phyloP scores from a whole-genome alignment of 2,888 invertebrate species.

The Smittia sp. region DNA sequence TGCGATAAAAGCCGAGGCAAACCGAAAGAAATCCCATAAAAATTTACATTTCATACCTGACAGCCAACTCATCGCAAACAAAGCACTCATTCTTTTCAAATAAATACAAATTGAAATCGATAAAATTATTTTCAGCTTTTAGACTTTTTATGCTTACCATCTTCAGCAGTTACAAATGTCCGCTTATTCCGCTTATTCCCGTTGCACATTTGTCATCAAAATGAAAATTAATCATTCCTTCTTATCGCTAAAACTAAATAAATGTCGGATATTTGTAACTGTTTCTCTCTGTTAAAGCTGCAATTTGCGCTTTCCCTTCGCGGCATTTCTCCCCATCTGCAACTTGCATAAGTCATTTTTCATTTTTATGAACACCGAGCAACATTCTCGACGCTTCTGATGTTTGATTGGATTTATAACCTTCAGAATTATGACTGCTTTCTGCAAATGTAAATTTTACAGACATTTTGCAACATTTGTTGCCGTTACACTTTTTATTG shows the following conservation, averaged over 20 bases:
- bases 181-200: not conserved
- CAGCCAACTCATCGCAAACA: not conserved
- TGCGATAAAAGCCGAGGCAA: not conserved
- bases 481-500: conserved; percentile 17
- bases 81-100: not conserved
- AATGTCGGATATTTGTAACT: conserved; percentile 22
- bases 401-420: conserved; percentile 36
- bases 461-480: conserved; percentile 35
- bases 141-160: not conserved
- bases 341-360: conserved; percentile 28
- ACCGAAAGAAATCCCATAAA: conserved; percentile 11
- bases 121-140: conserved; percentile 37
- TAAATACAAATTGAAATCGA: conserved; percentile 22
- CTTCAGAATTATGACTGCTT: conserved; percentile 24
- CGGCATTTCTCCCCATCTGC: not conserved
- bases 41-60: conserved; percentile 28
- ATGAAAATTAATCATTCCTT: not conserved
- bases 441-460: conserved; percentile 31
- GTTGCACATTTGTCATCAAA: not conserved
- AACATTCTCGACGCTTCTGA: conserved; percentile 10
- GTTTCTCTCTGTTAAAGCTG: not conserved
- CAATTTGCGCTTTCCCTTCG: not conserved
- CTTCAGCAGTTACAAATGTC: not conserved
- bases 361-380: conserved; percentile 34
- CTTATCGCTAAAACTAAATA: conserved; percentile 22